Evolutionary conservation across 2,888 invertebrate species (phyloP), one percentile per base, ranked within the genome.

Genomic region (Drosophila fulvimacula): DNA sequence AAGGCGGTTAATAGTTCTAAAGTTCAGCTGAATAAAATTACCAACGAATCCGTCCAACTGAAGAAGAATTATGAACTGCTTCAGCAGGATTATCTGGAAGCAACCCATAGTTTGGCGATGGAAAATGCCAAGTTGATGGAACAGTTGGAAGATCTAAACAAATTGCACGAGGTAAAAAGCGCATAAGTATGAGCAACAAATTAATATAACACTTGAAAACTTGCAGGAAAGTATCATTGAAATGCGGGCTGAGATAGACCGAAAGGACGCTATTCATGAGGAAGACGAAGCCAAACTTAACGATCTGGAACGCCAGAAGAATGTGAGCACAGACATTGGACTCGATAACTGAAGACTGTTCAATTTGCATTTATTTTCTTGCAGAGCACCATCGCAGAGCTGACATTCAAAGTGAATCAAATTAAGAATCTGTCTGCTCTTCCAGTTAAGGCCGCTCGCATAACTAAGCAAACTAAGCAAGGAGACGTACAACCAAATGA

Each of bases 351-450:
- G n/a, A 15, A 27, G n/a, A 48, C n/a, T 10, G 4, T n/a, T 24
- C n/a, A 3, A 21, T 11, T 17, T 38, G 17, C 1, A 6, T 3
- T 2, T 32, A 0, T 44, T 44, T 11, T 19, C 21, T 1, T 39
- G 11, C 32, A 73, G 72, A 3, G 10, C 15, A 39, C 41, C 10
- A 60, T 72, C 19, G 21, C 60, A 0, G 56, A 53, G 34, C 52
- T 72, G 0, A 60, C 60, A 1, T 61, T 42, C 19, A 72, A 44
- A 36, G 48, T 73, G 0, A 44, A n/a, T n/a, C 68, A 73, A 42
- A 53, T 73, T n/a, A 57, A 52, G 7, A 60, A 61, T 3, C 51
- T 53, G 0, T 48, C 51, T 19, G 13, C 11, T 0, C 60, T 66
- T 59, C 60, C 74, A 17, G 38, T 73, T 3, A 48, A 69, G 21